These are phyloP conservation scores for Strigamia crassipes DNA, from an alignment of 2,888 invertebrate genomes.

Conservation along the genomic window DNA sequence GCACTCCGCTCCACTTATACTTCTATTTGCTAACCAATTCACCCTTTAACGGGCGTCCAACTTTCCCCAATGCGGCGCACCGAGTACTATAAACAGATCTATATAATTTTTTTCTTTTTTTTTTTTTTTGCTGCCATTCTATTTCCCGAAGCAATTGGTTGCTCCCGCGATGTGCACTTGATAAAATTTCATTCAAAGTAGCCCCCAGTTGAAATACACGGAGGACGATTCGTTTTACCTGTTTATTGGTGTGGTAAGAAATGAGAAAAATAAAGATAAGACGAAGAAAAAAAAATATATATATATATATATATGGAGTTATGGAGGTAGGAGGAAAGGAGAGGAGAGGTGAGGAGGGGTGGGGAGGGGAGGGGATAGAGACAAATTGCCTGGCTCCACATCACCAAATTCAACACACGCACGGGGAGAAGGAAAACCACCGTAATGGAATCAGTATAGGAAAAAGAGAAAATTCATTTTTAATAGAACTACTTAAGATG, in stretches of 20 bases:
- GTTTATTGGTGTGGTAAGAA: constrained; percentile 16
- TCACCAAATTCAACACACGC: constrained; percentile 22
- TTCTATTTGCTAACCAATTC: not conserved
- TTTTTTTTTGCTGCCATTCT: not conserved
- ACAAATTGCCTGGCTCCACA: not conserved
- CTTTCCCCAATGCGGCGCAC: not conserved
- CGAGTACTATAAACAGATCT: not conserved
- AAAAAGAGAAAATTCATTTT: constrained; percentile 26
- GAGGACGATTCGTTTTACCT: constrained; percentile 17
- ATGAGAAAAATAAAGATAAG: not conserved
- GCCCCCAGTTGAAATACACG: not conserved
- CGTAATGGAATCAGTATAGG: constrained; percentile 25
- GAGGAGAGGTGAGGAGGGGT: not conserved
- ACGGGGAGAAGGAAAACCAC: constrained; percentile 17
- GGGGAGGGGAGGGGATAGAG: not conserved
- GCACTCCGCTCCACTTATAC: too few relatives aligned
- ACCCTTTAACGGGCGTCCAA: not conserved
- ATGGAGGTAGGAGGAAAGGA: too few relatives aligned
- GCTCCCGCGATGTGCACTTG: not conserved
- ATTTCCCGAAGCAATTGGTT: not conserved
- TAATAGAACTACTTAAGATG: constrained; percentile 30
- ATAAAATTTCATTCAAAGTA: constrained; percentile 26
- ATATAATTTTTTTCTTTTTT: not conserved
- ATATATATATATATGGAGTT: not conserved
- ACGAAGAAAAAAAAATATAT: not conserved